phyloP scores from a whole-genome alignment of 2,797 vertebrate species.

The Phyllotis vaccarum region DNA sequence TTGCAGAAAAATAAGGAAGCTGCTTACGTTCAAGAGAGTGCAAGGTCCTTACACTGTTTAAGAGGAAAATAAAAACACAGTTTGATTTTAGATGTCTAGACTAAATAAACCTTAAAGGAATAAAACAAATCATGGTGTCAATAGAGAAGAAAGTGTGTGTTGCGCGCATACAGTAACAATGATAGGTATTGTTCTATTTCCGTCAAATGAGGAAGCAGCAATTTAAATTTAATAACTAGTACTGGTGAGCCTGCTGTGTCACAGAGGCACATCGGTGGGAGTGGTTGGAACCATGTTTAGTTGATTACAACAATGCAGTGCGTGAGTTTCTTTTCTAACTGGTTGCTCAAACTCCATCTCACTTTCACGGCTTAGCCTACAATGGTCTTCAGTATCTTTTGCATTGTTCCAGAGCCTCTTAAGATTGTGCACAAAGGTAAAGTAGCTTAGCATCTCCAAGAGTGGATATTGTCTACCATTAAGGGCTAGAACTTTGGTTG shows the following conservation, averaged over 20 bases:
- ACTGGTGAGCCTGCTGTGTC: neutral
- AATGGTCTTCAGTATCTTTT: neutral
- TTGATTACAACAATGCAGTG: neutral
- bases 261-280: neutral
- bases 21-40: neutral
- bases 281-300: neutral
- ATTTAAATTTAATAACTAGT: neutral
- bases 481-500: neutral
- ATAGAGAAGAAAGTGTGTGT: neutral
- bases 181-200: conserved; percentile 16
- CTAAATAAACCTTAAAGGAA: conserved; percentile 7
- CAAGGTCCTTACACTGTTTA: neutral
- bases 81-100: conserved; percentile 23
- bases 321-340: neutral
- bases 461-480: neutral
- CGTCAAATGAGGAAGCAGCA: neutral
- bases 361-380: neutral
- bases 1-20: neutral
- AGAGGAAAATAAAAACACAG: neutral
- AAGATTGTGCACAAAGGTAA: neutral
- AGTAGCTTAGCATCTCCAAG: neutral
- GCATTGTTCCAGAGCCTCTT: neutral
- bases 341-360: neutral
- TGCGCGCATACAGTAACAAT: neutral
- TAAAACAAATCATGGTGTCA: neutral